A percentile compares a stretch with the other conserved stretches of the same genome.
These are phyloP conservation scores for Heterocephalus glaber DNA, from an alignment of 2,113 vertebrate species.

Conservation along the genomic window DNA sequence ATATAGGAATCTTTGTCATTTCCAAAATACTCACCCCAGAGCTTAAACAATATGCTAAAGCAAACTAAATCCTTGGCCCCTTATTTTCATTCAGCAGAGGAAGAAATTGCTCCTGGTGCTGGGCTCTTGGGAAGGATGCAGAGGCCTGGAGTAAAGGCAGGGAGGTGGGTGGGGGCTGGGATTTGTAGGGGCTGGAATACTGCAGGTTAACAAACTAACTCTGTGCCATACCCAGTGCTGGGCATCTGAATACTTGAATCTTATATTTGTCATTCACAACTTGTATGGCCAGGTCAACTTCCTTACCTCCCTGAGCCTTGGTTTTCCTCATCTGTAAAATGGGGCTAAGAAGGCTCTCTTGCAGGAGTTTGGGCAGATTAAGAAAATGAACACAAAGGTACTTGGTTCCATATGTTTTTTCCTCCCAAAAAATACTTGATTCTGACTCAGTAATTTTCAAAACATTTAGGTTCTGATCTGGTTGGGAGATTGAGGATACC, in stretches of 20 bases:
- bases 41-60: neutral
- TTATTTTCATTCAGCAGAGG: neutral
- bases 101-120: neutral
- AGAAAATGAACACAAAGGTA: neutral
- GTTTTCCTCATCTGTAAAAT: constrained; percentile 8
- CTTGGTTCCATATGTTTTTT: neutral
- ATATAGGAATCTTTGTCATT: neutral
- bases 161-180: too few relatives aligned
- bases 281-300: neutral
- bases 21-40: neutral
- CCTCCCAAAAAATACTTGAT: neutral
- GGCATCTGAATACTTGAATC: neutral
- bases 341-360: neutral
- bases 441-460: constrained; percentile 38
- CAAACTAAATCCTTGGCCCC: neutral
- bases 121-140: neutral
- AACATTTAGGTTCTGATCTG: neutral
- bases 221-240: neutral
- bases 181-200: neutral
- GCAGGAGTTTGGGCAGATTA: neutral
- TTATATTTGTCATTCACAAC: neutral
- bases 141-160: neutral
- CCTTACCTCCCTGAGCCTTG: neutral
- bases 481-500: neutral
- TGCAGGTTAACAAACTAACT: neutral